A percentile compares a stretch with the other conserved stretches of the same genome.
phyloP scores from a whole-genome alignment of 2,888 invertebrate genomes.

The Cosmia pyralina region DNA sequence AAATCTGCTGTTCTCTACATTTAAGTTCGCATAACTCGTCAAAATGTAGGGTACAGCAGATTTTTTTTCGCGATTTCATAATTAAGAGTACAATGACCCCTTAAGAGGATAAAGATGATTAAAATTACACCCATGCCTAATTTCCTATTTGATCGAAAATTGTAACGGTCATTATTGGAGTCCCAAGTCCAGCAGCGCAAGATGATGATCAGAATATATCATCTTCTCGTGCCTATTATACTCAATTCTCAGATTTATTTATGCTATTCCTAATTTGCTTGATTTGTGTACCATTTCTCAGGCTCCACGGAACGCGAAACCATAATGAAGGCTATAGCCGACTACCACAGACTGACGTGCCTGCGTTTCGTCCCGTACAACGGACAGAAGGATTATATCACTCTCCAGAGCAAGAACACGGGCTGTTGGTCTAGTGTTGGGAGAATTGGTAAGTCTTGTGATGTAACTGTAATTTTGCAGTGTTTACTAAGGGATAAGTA shows the following conservation, averaged over 20 bases:
- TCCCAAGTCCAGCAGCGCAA: not conserved
- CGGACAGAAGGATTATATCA: conserved; percentile 92
- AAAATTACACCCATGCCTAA: too few species aligned
- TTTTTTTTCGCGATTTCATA: too few species aligned
- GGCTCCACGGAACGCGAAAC: conserved; percentile 90
- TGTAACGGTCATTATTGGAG: too few species aligned
- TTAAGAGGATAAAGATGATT: too few species aligned
- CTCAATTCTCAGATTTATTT: too few species aligned
- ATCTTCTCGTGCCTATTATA: too few species aligned
- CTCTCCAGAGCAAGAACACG: conserved; percentile 92
- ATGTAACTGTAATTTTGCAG: not conserved
- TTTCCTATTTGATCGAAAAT: too few species aligned
- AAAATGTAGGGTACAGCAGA: too few species aligned
- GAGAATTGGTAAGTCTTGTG: conserved; percentile 86
- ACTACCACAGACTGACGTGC: conserved; percentile 94
- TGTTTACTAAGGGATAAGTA: too few species aligned
- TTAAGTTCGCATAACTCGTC: too few species aligned
- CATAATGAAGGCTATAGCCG: conserved; percentile 93
- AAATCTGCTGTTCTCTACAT: too few species aligned
- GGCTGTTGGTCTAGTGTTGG: conserved; percentile 96
- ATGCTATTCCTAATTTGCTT: not conserved
- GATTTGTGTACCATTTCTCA: conserved; percentile 64
- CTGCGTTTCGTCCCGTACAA: conserved; percentile 92
- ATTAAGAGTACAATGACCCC: too few species aligned
- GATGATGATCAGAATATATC: not conserved